These are phyloP conservation scores for Upupa epops DNA, from an alignment of 2,113 vertebrate genomes.

Conservation along the genomic window DNA sequence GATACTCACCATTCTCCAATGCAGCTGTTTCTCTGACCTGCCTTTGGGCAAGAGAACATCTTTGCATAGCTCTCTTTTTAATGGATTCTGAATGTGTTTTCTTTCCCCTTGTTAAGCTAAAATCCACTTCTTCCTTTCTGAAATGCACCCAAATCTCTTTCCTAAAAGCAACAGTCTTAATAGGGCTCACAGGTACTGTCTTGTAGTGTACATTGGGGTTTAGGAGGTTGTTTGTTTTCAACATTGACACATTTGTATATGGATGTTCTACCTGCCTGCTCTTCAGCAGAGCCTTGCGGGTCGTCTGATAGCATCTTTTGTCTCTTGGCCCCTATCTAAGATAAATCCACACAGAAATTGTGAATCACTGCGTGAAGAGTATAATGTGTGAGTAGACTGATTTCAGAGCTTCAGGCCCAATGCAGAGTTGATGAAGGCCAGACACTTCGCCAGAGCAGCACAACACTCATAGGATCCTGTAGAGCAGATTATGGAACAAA, in stretches of 20 bases:
- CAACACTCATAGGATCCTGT: not conserved
- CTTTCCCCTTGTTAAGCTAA: not conserved
- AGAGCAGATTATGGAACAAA: not conserved
- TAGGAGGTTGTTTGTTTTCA: not conserved
- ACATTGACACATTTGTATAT: not conserved
- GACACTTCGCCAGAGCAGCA: not conserved
- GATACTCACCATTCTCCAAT: not conserved
- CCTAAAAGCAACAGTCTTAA: not conserved
- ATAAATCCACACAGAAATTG: not conserved
- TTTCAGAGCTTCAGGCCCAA: not conserved
- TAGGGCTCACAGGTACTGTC: not conserved
- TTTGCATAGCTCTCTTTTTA: not conserved
- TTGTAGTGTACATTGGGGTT: not conserved
- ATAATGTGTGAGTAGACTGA: not conserved
- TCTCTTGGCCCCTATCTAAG: not conserved
- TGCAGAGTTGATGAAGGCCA: not conserved
- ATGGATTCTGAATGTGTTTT: fast-evolving
- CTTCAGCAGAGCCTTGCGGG: not conserved
- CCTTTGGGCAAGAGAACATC: not conserved
- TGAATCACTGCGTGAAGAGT: not conserved
- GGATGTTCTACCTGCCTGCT: not conserved
- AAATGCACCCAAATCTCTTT: not conserved
- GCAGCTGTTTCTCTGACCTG: not conserved
- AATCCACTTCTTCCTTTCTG: not conserved
- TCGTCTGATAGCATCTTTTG: not conserved